Evolutionary conservation across 2,113 vertebrate species (phyloP).

Genomic region (Oncorhynchus keta): DNA sequence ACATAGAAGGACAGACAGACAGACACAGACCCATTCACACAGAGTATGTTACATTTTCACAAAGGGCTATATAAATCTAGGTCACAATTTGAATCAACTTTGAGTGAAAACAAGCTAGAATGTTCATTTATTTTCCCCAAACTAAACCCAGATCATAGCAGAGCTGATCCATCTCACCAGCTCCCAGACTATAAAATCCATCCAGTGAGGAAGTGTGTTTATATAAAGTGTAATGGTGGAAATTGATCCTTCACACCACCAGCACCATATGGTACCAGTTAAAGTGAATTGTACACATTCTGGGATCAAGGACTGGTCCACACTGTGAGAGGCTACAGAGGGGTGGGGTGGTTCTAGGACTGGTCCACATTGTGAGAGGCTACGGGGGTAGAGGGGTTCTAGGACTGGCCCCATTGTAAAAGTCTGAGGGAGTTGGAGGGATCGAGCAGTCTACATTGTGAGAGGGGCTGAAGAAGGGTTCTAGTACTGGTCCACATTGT

Average conservation of each 20-base stretch:
- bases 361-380: too few species aligned
- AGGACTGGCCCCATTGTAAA: too few species aligned
- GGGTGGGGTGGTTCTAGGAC: not conserved
- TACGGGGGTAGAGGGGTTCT: not conserved
- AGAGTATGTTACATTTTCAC: too few species aligned
- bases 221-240: slow-evolving; percentile 64
- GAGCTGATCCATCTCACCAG: slow-evolving; percentile 25
- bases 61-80: not conserved
- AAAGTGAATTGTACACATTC: slow-evolving; percentile 60
- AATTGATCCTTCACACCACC: slow-evolving; percentile 64
- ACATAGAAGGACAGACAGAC: slow-evolving; percentile 12
- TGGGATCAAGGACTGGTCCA: slow-evolving; percentile 50
- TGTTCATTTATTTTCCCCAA: too few species aligned
- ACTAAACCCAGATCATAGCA: not conserved
- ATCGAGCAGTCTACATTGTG: slow-evolving; percentile 39
- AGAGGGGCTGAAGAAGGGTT: slow-evolving; percentile 47
- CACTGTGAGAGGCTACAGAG: slow-evolving; percentile 38
- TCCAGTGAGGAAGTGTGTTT: slow-evolving; percentile 63
- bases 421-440: not conserved
- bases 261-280: slow-evolving; percentile 68
- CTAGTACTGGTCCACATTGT: slow-evolving; percentile 42
- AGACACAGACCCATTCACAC: slow-evolving; percentile 12
- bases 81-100: slow-evolving; percentile 13
- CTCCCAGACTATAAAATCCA: slow-evolving; percentile 43
- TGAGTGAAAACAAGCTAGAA: not conserved